Evolutionary conservation across 1,140 invertebrate species (phyloP).

Genomic region (Nasonia vitripennis): DNA sequence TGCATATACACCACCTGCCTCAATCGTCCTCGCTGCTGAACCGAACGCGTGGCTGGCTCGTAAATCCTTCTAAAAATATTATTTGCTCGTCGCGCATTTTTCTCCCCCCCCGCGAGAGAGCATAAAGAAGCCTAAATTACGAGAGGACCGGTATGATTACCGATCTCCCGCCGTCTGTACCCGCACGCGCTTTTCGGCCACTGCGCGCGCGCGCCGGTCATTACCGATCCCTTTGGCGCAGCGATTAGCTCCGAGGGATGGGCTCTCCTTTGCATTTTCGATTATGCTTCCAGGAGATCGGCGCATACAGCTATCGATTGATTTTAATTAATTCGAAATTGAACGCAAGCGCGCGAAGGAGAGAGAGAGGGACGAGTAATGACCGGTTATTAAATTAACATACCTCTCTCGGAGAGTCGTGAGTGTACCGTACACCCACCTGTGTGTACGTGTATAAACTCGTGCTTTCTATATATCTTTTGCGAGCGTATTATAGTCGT

Average conservation of each 20-base stretch:
- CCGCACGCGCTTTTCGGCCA: no score
- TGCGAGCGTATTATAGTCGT: no score
- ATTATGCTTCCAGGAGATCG: neutral
- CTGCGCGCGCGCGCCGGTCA: no score
- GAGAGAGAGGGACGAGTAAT: neutral
- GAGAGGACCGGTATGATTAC: constrained; percentile 3
- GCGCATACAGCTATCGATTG: neutral
- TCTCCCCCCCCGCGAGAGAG: no score
- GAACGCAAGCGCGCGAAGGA: neutral
- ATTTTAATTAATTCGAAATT: neutral
- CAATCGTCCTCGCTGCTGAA: no score
- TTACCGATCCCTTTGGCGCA: no score
- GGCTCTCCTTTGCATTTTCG: neutral
- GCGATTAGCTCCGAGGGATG: neutral
- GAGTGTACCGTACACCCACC: neutral
- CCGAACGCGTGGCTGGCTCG: no score
- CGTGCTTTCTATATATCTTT: neutral
- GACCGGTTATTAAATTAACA: neutral
- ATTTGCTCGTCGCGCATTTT: constrained; percentile 1
- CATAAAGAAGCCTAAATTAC: constrained; percentile 1
- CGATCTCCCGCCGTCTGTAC: neutral
- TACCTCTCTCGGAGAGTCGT: neutral
- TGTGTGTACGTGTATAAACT: neutral
- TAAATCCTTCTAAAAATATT: constrained; percentile 5
- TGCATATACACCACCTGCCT: no score